Base-by-base conservation (phyloP, 2,888 invertebrate genomes). In the Lysandra coridon region DNA sequence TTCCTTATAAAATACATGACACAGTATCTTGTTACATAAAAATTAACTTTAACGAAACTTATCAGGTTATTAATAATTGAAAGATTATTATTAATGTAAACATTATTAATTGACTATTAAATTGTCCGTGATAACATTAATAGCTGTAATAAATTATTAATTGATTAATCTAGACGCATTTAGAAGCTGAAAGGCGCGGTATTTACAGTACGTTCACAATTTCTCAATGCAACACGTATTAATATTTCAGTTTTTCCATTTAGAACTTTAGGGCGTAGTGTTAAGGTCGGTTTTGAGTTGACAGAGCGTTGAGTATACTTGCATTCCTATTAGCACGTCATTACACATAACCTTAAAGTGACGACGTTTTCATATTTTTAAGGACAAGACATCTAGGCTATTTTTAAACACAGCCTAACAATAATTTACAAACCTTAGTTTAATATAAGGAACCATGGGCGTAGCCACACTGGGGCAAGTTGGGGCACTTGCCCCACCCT, bases 161-260 rank as follows among this genome's bases (percentile, higher is more conserved):
- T 76, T 76, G 53, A 57, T 53, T 23, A 60, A 44, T 75, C 79
- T 79, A 74, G 74, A 60, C 78, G 49, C 64, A 79, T 78, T 78
- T 77, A 78, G 78, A 77, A 80, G 33, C 7, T 77, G 74, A 82
- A 79, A 80, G 74, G 77, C 80, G 73, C 77, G 78, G 80, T 79
- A 80, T 80, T 80, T 79, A 44, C 40, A 79, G 74, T 80, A 81
- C 79, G 80, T 81, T 82, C 81, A 82, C 82, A 82, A 83, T 81
- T 82, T 82, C 81, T 82, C 83, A 84, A 83, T 84, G 83, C 83
- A 82, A 82, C 80, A 82, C 78, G 4, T 80, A 78, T 60, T 73
- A 77, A 10, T 57, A 53, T 30, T 76, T 1, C 14, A 1, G 2
- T 60, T 30, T 75, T 73, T n/a, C 10, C 0, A 10, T 69, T 69